These are phyloP conservation scores for Trichonephila clavata DNA, from an alignment of 1,140 invertebrate species.

Conservation along the genomic window DNA sequence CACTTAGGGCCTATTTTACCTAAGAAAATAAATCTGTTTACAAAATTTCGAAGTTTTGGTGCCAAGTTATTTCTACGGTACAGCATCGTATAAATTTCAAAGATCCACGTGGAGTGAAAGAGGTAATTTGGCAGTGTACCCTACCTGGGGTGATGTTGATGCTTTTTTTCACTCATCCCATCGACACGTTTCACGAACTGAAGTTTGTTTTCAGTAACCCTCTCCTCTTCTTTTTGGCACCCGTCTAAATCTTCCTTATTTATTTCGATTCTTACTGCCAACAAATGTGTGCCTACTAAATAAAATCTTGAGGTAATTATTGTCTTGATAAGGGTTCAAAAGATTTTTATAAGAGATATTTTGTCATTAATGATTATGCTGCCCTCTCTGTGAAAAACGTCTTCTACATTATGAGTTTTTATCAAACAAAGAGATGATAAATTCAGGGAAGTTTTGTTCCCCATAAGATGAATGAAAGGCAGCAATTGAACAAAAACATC, in stretches of 20 bases:
- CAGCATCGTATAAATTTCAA: neutral
- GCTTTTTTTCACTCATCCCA: neutral
- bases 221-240: neutral
- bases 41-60: neutral
- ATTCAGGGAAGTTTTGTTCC: no score
- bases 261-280: constrained; percentile 17
- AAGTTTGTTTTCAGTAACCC: neutral
- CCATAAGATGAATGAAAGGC: no score
- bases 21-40: neutral
- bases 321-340: neutral
- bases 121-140: neutral
- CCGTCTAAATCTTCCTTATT: neutral
- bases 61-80: neutral
- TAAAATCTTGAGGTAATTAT: neutral
- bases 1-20: neutral
- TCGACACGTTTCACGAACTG: neutral
- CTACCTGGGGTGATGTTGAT: neutral
- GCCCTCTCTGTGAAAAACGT: neutral
- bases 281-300: neutral
- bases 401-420: neutral
- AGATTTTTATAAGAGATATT: neutral
- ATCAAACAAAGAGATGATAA: no score
- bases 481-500: no score
- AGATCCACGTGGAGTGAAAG: neutral
- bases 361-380: neutral